Percentiles rank a stretch among this genome's conserved stretches.
Conservation (phyloP, 2,888 invertebrate genomes). For the Drosophila parthenogenetica region DNA sequence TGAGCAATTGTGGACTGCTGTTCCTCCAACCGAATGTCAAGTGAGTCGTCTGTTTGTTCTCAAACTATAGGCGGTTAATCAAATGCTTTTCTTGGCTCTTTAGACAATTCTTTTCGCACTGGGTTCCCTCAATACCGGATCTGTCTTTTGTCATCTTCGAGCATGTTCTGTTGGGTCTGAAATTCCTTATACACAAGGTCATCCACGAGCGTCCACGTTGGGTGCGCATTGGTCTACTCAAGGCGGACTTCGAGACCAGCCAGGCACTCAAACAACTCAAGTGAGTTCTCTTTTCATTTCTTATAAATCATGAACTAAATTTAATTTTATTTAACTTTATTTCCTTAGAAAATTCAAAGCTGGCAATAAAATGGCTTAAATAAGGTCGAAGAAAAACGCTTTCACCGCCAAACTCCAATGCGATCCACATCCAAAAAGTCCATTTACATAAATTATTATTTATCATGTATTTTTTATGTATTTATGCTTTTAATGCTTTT, state of each 20-base stretch:
- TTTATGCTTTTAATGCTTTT: conserved; percentile 45
- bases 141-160: conserved; percentile 89
- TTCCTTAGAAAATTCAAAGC: conserved; percentile 78
- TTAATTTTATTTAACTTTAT: neutral
- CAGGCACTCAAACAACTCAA: conserved; percentile 87
- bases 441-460: conserved; percentile 47
- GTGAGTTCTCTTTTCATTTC: conserved; percentile 54
- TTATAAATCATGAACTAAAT: neutral
- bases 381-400: neutral
- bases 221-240: conserved; percentile 88
- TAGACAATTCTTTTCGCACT: conserved; percentile 82
- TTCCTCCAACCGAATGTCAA: conserved; percentile 89
- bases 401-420: neutral
- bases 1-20: conserved; percentile 91
- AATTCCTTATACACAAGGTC: conserved; percentile 88
- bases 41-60: conserved; percentile 51
- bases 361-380: conserved; percentile 72
- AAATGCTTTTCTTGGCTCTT: neutral
- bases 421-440: conserved; percentile 34
- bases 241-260: conserved; percentile 87
- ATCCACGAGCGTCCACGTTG: conserved; percentile 90
- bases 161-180: conserved; percentile 88
- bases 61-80: too few relatives aligned
- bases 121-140: conserved; percentile 81
- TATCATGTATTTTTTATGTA: conserved; percentile 18